Conservation (phyloP, 2,113 vertebrate genomes). For the Amblyornis subalaris region DNA sequence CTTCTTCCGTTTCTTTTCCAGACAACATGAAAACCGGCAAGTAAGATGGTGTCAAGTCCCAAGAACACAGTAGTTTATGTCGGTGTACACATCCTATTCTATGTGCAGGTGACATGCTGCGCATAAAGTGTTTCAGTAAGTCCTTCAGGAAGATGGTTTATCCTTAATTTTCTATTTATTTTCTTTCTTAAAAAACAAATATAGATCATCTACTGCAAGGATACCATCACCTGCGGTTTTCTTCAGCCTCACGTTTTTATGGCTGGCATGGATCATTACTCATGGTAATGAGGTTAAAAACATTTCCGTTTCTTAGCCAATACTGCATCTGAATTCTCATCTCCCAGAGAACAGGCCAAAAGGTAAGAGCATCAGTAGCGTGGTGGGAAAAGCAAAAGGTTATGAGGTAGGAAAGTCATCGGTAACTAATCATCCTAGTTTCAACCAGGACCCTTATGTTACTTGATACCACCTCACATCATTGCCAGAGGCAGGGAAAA, state of each 20-base stretch:
- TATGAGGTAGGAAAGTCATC: background rate
- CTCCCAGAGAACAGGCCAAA: background rate
- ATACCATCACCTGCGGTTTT: background rate
- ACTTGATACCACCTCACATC: background rate
- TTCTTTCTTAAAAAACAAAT: background rate
- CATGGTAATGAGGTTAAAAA: background rate
- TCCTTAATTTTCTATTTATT: background rate
- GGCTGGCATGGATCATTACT: background rate
- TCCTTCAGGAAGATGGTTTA: background rate
- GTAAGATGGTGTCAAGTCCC: background rate
- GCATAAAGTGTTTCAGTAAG: background rate
- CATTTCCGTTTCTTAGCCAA: background rate
- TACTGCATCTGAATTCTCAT: background rate
- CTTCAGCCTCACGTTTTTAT: background rate
- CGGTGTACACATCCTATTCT: background rate
- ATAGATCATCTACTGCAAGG: background rate
- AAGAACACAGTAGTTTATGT: background rate
- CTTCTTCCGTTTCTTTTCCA: background rate
- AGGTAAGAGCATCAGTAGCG: background rate
- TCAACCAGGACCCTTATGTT: background rate
- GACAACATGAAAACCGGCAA: background rate
- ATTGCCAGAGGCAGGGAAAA: background rate
- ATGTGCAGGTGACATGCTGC: background rate
- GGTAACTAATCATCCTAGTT: background rate
- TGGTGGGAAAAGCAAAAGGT: background rate